Evolutionary conservation across 2,797 vertebrate species (phyloP).

Genomic region (Bradypodion ventrale): DNA sequence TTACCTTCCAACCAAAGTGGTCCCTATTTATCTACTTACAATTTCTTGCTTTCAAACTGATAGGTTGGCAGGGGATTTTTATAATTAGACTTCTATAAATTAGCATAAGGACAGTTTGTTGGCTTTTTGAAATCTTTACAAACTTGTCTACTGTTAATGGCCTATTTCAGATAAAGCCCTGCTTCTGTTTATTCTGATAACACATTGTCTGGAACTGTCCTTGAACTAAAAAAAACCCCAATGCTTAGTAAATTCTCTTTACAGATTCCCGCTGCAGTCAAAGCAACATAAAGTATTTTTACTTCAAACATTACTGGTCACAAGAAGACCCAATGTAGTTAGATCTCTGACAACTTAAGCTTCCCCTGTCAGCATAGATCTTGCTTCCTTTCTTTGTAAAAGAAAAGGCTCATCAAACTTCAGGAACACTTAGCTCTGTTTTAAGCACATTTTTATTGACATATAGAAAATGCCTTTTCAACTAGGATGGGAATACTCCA

Average conservation of each 20-base stretch:
- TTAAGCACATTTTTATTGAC: not conserved
- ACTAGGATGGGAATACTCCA: not conserved
- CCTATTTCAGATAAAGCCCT: slow-evolving; percentile 49
- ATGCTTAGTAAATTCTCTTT: not conserved
- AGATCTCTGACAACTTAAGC: not conserved
- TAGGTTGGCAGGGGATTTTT: too few relatives aligned
- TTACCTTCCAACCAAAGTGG: too few relatives aligned
- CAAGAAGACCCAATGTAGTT: not conserved
- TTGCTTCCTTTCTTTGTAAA: not conserved
- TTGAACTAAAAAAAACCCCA: slow-evolving; percentile 41
- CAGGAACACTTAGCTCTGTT: slow-evolving; percentile 1
- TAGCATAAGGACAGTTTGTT: slow-evolving; percentile 47
- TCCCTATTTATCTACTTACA: too few relatives aligned
- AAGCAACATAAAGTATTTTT: slow-evolving; percentile 17
- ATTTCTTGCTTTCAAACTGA: too few relatives aligned
- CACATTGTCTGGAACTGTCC: slow-evolving; percentile 44
- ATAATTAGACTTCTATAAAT: slow-evolving; percentile 66
- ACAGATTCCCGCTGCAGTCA: slow-evolving; percentile 13
- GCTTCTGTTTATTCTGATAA: slow-evolving; percentile 54
- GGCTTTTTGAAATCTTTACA: slow-evolving; percentile 42
- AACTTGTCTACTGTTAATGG: slow-evolving; percentile 37
- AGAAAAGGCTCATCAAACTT: slow-evolving; percentile 11
- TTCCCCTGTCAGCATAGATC: not conserved
- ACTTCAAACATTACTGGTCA: not conserved
- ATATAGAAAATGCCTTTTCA: not conserved